Evolutionary conservation across 2,113 vertebrate genomes (phyloP).

Genomic region (Thomomys bottae): DNA sequence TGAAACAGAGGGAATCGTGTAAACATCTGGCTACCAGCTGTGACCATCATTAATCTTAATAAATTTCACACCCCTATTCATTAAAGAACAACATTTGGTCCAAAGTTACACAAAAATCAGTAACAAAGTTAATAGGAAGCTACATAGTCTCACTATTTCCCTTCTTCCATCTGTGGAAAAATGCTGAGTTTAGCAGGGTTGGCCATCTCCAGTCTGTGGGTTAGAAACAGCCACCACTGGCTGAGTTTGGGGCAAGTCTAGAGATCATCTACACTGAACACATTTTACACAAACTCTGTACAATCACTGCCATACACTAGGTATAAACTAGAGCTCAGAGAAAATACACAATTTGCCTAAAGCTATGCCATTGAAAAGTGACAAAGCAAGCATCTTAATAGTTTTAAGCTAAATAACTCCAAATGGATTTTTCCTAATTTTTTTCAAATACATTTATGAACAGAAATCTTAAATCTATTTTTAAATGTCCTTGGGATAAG

Average conservation of each 20-base stretch:
- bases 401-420: not conserved
- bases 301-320: not conserved
- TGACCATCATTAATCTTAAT: conserved; percentile 72
- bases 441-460: not conserved
- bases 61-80: conserved; percentile 47
- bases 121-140: conserved; percentile 66
- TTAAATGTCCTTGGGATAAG: not conserved
- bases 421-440: not conserved
- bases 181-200: not conserved
- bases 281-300: not conserved
- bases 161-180: not conserved
- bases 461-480: not conserved
- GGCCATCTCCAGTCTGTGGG: not conserved
- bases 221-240: too few relatives aligned
- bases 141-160: not conserved
- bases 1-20: conserved; percentile 62
- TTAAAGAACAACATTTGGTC: conserved; percentile 70
- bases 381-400: conserved; percentile 12
- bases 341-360: not conserved
- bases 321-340: not conserved
- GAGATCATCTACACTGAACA: not conserved
- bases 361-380: not conserved
- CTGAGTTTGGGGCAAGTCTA: not conserved
- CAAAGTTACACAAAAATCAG: conserved; percentile 68
- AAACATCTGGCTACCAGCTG: conserved; percentile 76